phyloP scores from a whole-genome alignment of 2,113 vertebrate species.

The Empidonax traillii region DNA sequence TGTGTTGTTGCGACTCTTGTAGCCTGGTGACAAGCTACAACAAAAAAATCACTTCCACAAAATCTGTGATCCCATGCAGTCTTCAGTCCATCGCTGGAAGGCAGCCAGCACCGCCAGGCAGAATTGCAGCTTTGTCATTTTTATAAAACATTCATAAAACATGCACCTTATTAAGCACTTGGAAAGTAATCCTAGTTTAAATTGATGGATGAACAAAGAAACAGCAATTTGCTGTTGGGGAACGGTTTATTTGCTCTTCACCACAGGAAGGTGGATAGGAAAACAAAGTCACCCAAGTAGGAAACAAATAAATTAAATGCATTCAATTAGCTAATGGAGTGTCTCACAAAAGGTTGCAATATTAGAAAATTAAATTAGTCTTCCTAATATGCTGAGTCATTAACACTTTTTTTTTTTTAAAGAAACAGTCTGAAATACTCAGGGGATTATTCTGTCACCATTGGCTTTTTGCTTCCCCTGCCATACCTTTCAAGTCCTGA shows the following conservation, averaged over 20 bases:
- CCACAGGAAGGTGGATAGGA: background rate
- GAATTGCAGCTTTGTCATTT: background rate
- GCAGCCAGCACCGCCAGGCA: background rate
- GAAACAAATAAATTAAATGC: constrained; percentile 11
- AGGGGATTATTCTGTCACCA: background rate
- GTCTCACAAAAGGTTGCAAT: background rate
- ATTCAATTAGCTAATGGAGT: constrained; percentile 53
- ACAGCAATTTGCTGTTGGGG: background rate
- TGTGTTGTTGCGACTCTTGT: background rate
- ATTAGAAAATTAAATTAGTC: constrained; percentile 36
- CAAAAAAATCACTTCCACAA: background rate
- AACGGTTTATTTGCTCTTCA: constrained; percentile 12
- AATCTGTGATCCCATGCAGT: background rate
- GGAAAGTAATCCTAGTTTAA: constrained; percentile 15
- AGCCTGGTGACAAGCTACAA: background rate
- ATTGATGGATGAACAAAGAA: background rate
- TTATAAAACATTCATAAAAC: background rate
- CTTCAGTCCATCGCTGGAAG: background rate
- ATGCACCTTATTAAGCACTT: background rate
- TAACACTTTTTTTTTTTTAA: background rate
- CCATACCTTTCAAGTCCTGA: background rate
- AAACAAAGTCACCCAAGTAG: constrained; percentile 25
- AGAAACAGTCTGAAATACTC: background rate
- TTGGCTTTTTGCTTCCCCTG: background rate
- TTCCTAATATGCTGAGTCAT: background rate